Evolutionary conservation across 1,140 invertebrate genomes (phyloP).

Genomic region (Diorhabda elongata): DNA sequence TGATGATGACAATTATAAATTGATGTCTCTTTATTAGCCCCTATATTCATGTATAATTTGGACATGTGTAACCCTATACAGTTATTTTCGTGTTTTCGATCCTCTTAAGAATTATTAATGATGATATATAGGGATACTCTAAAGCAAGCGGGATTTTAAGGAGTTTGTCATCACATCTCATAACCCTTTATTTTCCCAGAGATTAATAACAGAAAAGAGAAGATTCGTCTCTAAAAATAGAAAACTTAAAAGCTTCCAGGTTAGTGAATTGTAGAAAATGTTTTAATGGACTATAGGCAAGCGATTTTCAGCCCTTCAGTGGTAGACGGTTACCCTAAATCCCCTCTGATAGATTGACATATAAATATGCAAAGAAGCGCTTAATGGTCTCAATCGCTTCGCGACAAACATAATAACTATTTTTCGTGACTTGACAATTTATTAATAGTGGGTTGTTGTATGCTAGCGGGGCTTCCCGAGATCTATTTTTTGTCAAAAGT

Average conservation of each 20-base stretch:
- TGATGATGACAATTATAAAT: too few relatives aligned
- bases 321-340: constrained; percentile 21
- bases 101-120: neutral
- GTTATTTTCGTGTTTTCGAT: too few relatives aligned
- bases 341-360: constrained; percentile 33
- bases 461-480: constrained; percentile 9
- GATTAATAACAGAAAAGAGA: neutral
- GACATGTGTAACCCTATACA: too few relatives aligned
- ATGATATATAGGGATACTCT: neutral
- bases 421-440: constrained; percentile 24
- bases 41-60: too few relatives aligned
- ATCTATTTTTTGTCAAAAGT: constrained; percentile 15
- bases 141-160: neutral
- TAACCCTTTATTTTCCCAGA: constrained; percentile 2
- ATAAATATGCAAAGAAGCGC: constrained; percentile 32
- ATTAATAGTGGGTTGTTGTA: constrained; percentile 12
- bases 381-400: constrained; percentile 20
- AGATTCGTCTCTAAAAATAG: constrained; percentile 18
- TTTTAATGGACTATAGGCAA: constrained; percentile 29
- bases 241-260: constrained; percentile 33
- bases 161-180: neutral
- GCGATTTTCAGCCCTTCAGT: constrained; percentile 29
- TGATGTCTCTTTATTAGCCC: too few relatives aligned
- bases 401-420: constrained; percentile 16
- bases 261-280: constrained; percentile 34